These are phyloP conservation scores for Papio anubis DNA, from an alignment of 2,113 vertebrate species.

Conservation along the genomic window DNA sequence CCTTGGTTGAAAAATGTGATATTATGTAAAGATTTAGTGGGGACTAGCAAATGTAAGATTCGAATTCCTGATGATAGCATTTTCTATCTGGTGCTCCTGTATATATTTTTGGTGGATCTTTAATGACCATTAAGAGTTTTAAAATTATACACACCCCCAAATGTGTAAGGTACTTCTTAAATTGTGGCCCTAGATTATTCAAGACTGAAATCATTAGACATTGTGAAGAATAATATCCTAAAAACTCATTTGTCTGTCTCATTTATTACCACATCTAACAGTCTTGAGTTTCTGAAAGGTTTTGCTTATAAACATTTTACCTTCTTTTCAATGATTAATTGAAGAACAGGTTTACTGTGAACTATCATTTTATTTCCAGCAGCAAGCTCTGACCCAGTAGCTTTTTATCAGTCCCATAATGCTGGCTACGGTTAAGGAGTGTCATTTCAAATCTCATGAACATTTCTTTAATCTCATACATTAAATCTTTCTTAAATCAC, in stretches of 20 bases:
- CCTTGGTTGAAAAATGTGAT: neutral
- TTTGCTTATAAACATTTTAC: neutral
- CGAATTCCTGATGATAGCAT: neutral
- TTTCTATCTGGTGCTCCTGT: neutral
- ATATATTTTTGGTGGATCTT: neutral
- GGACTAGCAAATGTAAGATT: neutral
- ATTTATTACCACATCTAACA: neutral
- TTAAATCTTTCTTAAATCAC: neutral
- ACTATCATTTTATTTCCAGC: neutral
- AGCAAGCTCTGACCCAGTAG: neutral
- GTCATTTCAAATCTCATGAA: neutral
- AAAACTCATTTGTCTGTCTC: neutral
- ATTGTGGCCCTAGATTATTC: neutral
- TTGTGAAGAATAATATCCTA: neutral
- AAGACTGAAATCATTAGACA: neutral
- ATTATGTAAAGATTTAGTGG: neutral
- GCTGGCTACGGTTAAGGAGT: neutral
- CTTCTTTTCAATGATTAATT: neutral
- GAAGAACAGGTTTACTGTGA: accelerated
- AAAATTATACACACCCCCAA: neutral
- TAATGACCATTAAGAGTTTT: neutral
- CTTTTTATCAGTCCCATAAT: neutral
- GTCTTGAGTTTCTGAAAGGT: neutral
- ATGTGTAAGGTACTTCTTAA: too few species aligned
- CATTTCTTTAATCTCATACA: neutral